These are phyloP conservation scores for Druon quercuslanigerum DNA, from an alignment of 1,140 invertebrate species.

Conservation along the genomic window DNA sequence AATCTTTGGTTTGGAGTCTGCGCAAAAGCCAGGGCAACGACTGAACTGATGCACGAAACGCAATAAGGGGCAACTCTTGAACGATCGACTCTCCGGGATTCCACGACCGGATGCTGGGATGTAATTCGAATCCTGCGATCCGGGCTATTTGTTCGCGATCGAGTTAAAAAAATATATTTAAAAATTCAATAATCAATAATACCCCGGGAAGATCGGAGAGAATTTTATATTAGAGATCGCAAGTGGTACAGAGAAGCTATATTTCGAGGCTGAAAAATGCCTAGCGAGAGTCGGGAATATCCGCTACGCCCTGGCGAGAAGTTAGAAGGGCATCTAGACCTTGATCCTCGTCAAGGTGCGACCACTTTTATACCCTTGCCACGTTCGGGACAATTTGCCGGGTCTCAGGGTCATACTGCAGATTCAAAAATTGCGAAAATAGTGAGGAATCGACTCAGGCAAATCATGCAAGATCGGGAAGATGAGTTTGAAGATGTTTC, in stretches of 20 bases:
- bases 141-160: constrained; percentile 20
- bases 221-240: neutral
- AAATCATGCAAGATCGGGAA: constrained; percentile 56
- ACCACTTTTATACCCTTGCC: constrained; percentile 65
- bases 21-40: constrained; percentile 44
- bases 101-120: neutral
- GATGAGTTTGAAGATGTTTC: constrained; percentile 40
- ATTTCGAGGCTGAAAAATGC: constrained; percentile 35
- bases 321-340: constrained; percentile 17
- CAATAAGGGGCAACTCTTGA: constrained; percentile 53
- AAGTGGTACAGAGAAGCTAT: neutral
- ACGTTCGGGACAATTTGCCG: constrained; percentile 45
- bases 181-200: neutral
- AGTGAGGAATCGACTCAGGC: constrained; percentile 62
- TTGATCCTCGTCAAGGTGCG: constrained; percentile 34
- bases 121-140: neutral
- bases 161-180: neutral
- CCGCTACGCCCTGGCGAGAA: neutral
- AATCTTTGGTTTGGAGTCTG: constrained; percentile 70
- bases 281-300: constrained; percentile 39
- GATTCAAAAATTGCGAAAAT: constrained; percentile 65
- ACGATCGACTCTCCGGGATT: constrained; percentile 19
- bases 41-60: constrained; percentile 42
- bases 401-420: constrained; percentile 38
- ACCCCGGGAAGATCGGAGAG: too few species aligned